Conservation (phyloP, 1,140 invertebrate species). For the Eupeodes corollae region DNA sequence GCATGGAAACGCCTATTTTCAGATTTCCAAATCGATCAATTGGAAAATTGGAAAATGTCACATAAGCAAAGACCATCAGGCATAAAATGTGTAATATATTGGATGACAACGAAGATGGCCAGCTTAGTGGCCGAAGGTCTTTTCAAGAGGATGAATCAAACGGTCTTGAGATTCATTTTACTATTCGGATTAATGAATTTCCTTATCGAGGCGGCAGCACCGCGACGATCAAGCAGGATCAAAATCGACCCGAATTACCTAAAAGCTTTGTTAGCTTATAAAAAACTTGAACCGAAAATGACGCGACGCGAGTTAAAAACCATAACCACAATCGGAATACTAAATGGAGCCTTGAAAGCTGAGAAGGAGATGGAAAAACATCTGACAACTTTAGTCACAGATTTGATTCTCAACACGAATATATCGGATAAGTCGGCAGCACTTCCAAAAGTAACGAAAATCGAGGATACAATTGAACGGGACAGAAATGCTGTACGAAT, state of each 20-base stretch:
- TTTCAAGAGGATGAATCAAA: too few species aligned
- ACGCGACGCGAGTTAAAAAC: constrained; percentile 19
- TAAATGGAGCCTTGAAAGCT: constrained; percentile 23
- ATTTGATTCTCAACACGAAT: constrained; percentile 14
- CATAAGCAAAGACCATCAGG: too few species aligned
- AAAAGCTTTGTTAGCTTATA: constrained; percentile 19
- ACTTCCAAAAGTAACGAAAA: constrained; percentile 19
- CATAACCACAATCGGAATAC: constrained; percentile 19
- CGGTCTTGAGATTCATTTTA: too few species aligned
- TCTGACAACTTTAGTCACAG: constrained; percentile 15
- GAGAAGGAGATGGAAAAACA: constrained; percentile 27
- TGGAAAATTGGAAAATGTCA: too few species aligned
- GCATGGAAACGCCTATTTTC: too few species aligned
- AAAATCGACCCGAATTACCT: constrained; percentile 22
- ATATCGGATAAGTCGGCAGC: constrained; percentile 8
- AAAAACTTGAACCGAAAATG: constrained; percentile 15
- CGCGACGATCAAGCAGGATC: background rate
- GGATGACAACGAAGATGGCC: too few species aligned
- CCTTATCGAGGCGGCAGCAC: background rate
- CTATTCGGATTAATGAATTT: too few species aligned
- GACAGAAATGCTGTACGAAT: constrained; percentile 24
- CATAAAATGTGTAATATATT: too few species aligned
- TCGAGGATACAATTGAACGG: constrained; percentile 22
- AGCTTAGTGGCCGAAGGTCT: too few species aligned
- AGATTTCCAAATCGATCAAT: too few species aligned